Conservation (phyloP, 1,140 invertebrate species). For the Sminthurides bifidus region DNA sequence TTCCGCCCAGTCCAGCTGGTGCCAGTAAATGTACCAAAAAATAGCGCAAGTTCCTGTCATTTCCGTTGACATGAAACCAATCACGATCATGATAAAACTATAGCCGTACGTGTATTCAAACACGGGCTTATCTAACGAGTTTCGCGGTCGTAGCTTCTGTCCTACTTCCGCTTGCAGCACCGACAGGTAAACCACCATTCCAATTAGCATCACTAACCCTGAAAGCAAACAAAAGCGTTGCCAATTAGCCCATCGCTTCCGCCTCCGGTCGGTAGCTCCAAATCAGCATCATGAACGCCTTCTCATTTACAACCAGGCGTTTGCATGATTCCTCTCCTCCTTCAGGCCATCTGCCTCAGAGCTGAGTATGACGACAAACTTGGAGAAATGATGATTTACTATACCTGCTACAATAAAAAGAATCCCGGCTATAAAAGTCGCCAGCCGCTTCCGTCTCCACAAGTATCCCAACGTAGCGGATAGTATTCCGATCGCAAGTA, state of each 20-base stretch:
- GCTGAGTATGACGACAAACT: too few species aligned
- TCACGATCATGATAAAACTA: constrained; percentile 65
- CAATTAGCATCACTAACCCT: constrained; percentile 77
- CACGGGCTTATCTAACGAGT: constrained; percentile 58
- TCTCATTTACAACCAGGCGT: too few species aligned
- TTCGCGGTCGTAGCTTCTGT: constrained; percentile 65
- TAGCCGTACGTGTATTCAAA: constrained; percentile 75
- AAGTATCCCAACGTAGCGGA: constrained; percentile 49
- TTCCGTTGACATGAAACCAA: constrained; percentile 69
- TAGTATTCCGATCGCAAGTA: constrained; percentile 50
- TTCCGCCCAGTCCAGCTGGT: constrained; percentile 40
- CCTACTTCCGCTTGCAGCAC: constrained; percentile 81
- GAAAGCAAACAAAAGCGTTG: constrained; percentile 35
- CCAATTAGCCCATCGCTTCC: too few species aligned
- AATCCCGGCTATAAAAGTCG: constrained; percentile 52
- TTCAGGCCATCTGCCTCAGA: too few species aligned
- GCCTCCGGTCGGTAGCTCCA: too few species aligned
- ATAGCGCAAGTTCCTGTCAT: constrained; percentile 71
- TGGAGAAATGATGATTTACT: neutral
- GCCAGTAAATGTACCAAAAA: constrained; percentile 68
- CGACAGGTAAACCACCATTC: constrained; percentile 83
- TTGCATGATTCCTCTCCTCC: too few species aligned
- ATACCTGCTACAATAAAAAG: constrained; percentile 57
- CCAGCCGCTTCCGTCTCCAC: constrained; percentile 45
- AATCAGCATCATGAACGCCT: too few species aligned